These are phyloP conservation scores for Dromiciops gliroides DNA, from an alignment of 2,113 vertebrate genomes.

Conservation along the genomic window DNA sequence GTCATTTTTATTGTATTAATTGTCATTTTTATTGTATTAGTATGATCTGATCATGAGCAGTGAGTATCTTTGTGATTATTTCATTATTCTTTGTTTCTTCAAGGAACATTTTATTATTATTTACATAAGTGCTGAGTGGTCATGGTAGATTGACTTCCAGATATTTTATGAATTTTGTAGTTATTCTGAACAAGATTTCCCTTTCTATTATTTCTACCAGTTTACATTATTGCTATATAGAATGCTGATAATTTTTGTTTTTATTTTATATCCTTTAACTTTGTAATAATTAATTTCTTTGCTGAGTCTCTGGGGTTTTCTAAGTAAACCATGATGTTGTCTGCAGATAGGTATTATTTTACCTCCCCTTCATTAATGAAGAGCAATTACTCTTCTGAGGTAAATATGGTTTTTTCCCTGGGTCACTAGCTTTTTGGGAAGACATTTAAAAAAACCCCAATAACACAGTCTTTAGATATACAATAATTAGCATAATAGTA, in stretches of 20 bases:
- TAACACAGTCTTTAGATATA: background rate
- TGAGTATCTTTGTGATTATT: background rate
- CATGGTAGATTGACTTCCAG: background rate
- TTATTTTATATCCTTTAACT: background rate
- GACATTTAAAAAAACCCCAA: background rate
- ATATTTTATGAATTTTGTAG: background rate
- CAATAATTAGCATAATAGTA: background rate
- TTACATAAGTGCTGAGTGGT: background rate
- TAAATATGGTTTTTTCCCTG: background rate
- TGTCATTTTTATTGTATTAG: background rate
- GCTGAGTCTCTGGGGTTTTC: background rate
- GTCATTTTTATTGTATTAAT: background rate
- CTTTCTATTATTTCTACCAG: background rate
- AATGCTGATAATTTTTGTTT: background rate
- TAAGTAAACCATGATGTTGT: background rate
- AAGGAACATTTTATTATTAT: background rate
- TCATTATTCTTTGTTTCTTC: background rate
- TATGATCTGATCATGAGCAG: background rate
- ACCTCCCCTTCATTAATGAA: background rate
- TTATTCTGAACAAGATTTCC: background rate
- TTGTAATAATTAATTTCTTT: background rate
- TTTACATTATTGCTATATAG: background rate
- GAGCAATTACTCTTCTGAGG: background rate
- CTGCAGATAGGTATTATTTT: background rate
- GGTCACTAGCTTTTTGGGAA: background rate